These are phyloP conservation scores for Therioaphis trifolii DNA, from an alignment of 2,888 invertebrate genomes.

Conservation along the genomic window DNA sequence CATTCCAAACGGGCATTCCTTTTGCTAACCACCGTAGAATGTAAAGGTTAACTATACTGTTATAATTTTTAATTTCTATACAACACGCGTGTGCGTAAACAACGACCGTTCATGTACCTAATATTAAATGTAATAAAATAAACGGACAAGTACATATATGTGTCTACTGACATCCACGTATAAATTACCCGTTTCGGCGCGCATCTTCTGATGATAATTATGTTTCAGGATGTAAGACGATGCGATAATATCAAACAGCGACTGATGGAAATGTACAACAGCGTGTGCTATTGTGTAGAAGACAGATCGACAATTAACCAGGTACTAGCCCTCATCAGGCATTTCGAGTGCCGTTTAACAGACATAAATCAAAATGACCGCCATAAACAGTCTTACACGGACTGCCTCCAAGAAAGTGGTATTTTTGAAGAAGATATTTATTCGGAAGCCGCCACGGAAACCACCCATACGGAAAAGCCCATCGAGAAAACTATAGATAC, in stretches of 20 bases:
- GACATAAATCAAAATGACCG: conserved; percentile 61
- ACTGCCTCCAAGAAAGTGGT: conserved; percentile 78
- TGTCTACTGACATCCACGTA: not conserved
- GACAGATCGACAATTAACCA: conserved; percentile 76
- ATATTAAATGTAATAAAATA: too few species aligned
- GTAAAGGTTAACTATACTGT: conserved; percentile 33
- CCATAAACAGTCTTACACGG: conserved; percentile 66
- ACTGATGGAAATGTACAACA: conserved; percentile 61
- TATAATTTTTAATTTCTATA: conserved; percentile 22
- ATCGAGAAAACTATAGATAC: conserved; percentile 40
- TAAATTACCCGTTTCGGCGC: not conserved
- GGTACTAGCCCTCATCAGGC: conserved; percentile 73
- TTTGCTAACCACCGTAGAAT: not conserved
- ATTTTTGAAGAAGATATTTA: conserved; percentile 72
- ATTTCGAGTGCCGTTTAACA: conserved; percentile 67
- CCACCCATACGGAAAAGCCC: conserved; percentile 60
- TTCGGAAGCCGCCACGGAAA: conserved; percentile 48
- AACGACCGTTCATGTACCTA: not conserved
- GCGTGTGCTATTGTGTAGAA: conserved; percentile 66
- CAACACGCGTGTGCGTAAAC: not conserved
- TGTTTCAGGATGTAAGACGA: conserved; percentile 51
- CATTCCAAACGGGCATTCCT: conserved; percentile 43
- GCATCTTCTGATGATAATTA: not conserved
- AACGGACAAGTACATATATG: not conserved
- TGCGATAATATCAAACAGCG: conserved; percentile 60